A percentile compares a stretch with the other conserved stretches of the same genome.
phyloP scores from a whole-genome alignment of 2,797 vertebrate species.

The Hypotaenidia philippensis region DNA sequence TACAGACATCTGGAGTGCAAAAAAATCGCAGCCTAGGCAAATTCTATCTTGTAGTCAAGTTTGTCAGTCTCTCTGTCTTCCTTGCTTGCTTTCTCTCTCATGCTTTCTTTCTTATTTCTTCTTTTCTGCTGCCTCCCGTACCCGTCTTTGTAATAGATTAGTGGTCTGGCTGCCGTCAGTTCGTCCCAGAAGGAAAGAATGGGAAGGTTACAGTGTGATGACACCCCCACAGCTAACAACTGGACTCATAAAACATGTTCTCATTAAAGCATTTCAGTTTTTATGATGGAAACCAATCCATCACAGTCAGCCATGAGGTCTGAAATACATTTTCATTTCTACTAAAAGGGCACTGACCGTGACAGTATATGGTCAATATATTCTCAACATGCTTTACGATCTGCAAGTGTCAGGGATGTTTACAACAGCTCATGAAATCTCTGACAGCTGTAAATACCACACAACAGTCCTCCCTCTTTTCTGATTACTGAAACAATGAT shows the following conservation, averaged over 20 bases:
- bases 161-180: not conserved
- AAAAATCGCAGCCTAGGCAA: constrained; percentile 15
- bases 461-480: not conserved
- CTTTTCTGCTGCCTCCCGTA: constrained; percentile 22
- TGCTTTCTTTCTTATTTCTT: not conserved
- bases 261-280: constrained; percentile 68
- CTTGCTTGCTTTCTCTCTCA: not conserved
- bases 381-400: not conserved
- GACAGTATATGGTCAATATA: not conserved
- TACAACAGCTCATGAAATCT: constrained; percentile 36
- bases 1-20: not conserved
- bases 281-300: constrained; percentile 65
- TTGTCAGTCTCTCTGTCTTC: not conserved
- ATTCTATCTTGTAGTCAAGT: not conserved
- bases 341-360: not conserved
- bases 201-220: constrained; percentile 54
- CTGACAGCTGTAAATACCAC: constrained; percentile 38
- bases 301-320: constrained; percentile 30
- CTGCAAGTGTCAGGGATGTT: constrained; percentile 49
- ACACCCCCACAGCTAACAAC: constrained; percentile 40
- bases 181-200: constrained; percentile 41
- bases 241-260: constrained; percentile 53
- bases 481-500: constrained; percentile 17
- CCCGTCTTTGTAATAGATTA: constrained; percentile 65
- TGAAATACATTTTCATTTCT: constrained; percentile 52